phyloP scores from a whole-genome alignment of 2,797 vertebrate genomes.

The Helicolenus hilgendorfi region DNA sequence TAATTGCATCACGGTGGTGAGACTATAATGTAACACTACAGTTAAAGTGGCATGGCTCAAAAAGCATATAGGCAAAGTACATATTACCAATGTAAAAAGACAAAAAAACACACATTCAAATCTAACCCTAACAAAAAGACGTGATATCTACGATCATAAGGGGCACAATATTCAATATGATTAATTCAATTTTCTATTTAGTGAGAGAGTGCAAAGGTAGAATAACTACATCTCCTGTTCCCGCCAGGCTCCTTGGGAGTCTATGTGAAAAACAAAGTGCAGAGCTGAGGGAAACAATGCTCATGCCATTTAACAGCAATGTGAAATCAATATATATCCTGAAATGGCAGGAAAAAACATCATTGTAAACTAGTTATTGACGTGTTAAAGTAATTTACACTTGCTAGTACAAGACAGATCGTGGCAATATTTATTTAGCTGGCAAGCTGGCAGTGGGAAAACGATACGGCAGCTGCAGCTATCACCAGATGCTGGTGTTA shows the following conservation, averaged over 20 bases:
- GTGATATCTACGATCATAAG: neutral
- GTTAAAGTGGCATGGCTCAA: neutral
- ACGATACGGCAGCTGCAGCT: conserved; percentile 90
- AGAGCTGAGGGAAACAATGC: conserved; percentile 70
- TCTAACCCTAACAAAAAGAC: neutral
- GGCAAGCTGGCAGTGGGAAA: conserved; percentile 88
- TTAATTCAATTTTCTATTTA: conserved; percentile 13
- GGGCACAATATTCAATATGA: neutral
- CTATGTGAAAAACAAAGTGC: conserved; percentile 50
- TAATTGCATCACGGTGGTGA: neutral
- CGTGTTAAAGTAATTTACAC: conserved; percentile 93
- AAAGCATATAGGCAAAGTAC: neutral
- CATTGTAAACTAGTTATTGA: conserved; percentile 93
- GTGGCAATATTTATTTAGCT: conserved; percentile 93
- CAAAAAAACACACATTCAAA: neutral
- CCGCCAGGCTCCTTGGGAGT: conserved; percentile 60
- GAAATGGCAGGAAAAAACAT: conserved; percentile 90
- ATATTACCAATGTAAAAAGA: neutral
- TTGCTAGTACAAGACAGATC: conserved; percentile 93
- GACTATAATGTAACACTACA: neutral
- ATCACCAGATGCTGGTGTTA: conserved; percentile 91
- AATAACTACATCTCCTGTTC: conserved; percentile 24
- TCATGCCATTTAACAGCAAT: conserved; percentile 86
- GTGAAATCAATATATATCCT: conserved; percentile 92
- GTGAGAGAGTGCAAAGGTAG: conserved; percentile 1